These are phyloP conservation scores for Diplolepis rosae DNA, from an alignment of 2,888 invertebrate genomes.

Conservation along the genomic window DNA sequence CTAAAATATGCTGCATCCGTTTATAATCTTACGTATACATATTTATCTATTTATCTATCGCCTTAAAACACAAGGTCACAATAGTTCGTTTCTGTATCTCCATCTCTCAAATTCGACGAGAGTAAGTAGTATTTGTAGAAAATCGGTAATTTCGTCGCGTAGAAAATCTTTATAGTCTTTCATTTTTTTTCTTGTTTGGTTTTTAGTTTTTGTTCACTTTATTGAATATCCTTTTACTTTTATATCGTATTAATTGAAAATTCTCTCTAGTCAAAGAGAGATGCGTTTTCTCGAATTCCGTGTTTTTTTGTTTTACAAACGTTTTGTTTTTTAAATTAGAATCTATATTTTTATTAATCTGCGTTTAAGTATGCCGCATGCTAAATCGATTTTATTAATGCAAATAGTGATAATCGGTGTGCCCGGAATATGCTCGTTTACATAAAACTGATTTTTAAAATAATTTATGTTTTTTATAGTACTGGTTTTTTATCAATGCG, in stretches of 20 bases:
- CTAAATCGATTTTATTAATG: slow-evolving; percentile 20
- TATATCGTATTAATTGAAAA: neutral
- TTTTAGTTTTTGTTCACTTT: neutral
- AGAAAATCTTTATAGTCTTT: slow-evolving; percentile 26
- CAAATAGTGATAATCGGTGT: slow-evolving; percentile 26
- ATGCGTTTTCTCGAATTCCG: neutral
- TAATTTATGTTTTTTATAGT: too few species aligned
- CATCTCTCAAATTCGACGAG: slow-evolving; percentile 26
- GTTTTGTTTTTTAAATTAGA: neutral
- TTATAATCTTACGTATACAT: slow-evolving; percentile 21
- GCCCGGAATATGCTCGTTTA: neutral
- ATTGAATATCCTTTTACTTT: neutral
- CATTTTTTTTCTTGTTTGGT: neutral
- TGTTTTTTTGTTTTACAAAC: neutral
- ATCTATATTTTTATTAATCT: neutral
- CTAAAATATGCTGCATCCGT: slow-evolving; percentile 48
- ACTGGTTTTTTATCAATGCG: too few species aligned
- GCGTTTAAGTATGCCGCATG: slow-evolving; percentile 27
- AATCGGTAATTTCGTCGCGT: slow-evolving; percentile 18
- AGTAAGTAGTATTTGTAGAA: slow-evolving; percentile 8
- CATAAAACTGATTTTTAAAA: too few species aligned
- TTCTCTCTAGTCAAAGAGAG: neutral
- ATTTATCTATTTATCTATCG: slow-evolving; percentile 34
- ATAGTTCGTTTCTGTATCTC: slow-evolving; percentile 39
- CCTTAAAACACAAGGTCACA: slow-evolving; percentile 41